These are phyloP conservation scores for Laupala kohalensis DNA, from an alignment of 1,140 invertebrate species.

Conservation along the genomic window DNA sequence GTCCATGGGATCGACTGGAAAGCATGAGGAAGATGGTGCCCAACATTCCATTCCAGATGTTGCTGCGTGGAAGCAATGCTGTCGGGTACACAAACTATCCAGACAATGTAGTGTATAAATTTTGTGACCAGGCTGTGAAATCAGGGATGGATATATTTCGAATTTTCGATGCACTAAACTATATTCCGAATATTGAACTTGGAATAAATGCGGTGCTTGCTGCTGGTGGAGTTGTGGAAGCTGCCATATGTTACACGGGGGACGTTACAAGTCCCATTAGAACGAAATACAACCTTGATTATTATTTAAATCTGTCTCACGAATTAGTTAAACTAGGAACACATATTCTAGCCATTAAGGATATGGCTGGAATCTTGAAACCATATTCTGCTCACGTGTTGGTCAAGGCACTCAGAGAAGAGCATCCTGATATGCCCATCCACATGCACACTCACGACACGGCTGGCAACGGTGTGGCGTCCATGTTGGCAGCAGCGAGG, in stretches of 20 bases:
- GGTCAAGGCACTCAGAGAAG: slow-evolving; percentile 75
- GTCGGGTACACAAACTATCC: slow-evolving; percentile 61
- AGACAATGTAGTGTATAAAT: slow-evolving; percentile 57
- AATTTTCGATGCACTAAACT: slow-evolving; percentile 50
- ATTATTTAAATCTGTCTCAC: slow-evolving; percentile 40
- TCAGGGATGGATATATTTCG: slow-evolving; percentile 49
- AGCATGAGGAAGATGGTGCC: slow-evolving; percentile 44
- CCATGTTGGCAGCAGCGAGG: slow-evolving; percentile 87
- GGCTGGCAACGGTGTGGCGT: slow-evolving; percentile 85
- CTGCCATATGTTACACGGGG: slow-evolving; percentile 46
- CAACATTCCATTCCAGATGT: slow-evolving; percentile 65
- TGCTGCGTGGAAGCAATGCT: slow-evolving; percentile 55
- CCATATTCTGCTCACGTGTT: slow-evolving; percentile 80
- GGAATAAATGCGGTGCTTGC: slow-evolving; percentile 48
- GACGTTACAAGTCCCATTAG: slow-evolving; percentile 40
- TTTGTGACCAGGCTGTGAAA: slow-evolving; percentile 43
- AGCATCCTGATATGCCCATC: slow-evolving; percentile 88
- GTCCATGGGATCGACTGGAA: slow-evolving; percentile 54
- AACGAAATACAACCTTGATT: slow-evolving; percentile 42
- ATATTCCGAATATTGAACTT: slow-evolving; percentile 44
- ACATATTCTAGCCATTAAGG: slow-evolving; percentile 36
- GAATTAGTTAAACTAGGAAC: slow-evolving; percentile 44
- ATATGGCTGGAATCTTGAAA: slow-evolving; percentile 97
- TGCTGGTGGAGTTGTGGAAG: slow-evolving; percentile 44
- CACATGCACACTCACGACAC: slow-evolving; percentile 99